These are phyloP conservation scores for Callyntrura guangdongensis DNA, from an alignment of 2,888 invertebrate genomes.

Conservation along the genomic window DNA sequence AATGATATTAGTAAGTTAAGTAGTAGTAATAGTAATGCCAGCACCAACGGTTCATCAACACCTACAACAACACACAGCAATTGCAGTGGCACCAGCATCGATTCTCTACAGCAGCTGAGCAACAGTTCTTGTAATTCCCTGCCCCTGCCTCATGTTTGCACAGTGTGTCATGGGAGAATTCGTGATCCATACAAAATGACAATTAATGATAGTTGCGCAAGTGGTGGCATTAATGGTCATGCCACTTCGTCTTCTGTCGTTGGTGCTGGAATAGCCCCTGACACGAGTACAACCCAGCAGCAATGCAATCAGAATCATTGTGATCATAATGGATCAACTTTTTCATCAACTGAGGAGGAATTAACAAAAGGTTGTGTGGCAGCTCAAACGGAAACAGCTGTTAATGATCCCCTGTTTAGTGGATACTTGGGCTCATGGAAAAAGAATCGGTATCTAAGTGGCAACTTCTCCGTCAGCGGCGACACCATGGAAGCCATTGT, in stretches of 20 bases:
- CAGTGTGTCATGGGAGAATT: slow-evolving; percentile 65
- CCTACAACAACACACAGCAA: slow-evolving; percentile 29
- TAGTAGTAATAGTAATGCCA: not conserved
- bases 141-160: slow-evolving; percentile 59
- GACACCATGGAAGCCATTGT: slow-evolving; percentile 98
- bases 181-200: slow-evolving; percentile 73
- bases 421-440: slow-evolving; percentile 84
- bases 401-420: slow-evolving; percentile 80
- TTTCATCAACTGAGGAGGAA: slow-evolving; percentile 58
- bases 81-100: slow-evolving; percentile 10
- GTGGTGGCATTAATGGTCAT: slow-evolving; percentile 68
- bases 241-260: slow-evolving; percentile 33
- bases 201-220: slow-evolving; percentile 64
- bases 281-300: not conserved
- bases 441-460: slow-evolving; percentile 91
- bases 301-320: slow-evolving; percentile 36
- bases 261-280: not conserved
- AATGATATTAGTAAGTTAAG: slow-evolving; percentile 55
- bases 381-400: slow-evolving; percentile 56
- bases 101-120: slow-evolving; percentile 52
- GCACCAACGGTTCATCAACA: slow-evolving; percentile 45
- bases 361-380: slow-evolving; percentile 58
- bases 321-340: slow-evolving; percentile 67
- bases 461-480: slow-evolving; percentile 95
- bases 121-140: slow-evolving; percentile 56